phyloP scores from a whole-genome alignment of 2,888 invertebrate species.

The Agrotis ipsilon region DNA sequence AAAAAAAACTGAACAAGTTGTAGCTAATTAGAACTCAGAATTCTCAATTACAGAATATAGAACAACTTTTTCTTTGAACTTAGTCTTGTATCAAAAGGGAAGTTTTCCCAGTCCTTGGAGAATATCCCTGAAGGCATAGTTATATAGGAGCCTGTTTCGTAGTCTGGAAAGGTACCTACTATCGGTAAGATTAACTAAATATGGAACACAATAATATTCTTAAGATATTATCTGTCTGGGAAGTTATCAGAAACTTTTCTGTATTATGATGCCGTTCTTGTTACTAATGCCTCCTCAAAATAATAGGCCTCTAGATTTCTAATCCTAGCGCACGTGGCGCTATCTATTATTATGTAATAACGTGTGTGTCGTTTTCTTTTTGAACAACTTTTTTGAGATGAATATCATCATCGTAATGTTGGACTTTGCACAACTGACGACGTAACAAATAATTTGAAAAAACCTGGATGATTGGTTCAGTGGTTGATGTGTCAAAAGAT shows the following conservation, averaged over 20 bases:
- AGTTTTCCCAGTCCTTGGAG: neutral
- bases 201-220: neutral
- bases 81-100: neutral
- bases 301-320: too few relatives aligned
- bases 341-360: too few relatives aligned
- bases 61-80: neutral
- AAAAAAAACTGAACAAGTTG: neutral
- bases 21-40: slow-evolving; percentile 1
- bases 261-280: too few relatives aligned
- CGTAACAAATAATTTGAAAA: too few relatives aligned
- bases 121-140: neutral
- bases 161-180: neutral
- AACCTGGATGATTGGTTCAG: too few relatives aligned
- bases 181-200: neutral
- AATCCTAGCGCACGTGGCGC: too few relatives aligned
- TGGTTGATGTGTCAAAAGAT: too few relatives aligned
- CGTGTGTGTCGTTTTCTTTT: too few relatives aligned
- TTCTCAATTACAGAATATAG: neutral
- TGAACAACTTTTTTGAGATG: too few relatives aligned
- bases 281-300: too few relatives aligned
- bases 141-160: neutral
- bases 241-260: neutral
- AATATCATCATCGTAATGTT: too few relatives aligned
- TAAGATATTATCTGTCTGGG: neutral
- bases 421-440: too few relatives aligned